These are phyloP conservation scores for Carettochelys insculpta DNA, from an alignment of 2,113 vertebrate species.

Conservation along the genomic window DNA sequence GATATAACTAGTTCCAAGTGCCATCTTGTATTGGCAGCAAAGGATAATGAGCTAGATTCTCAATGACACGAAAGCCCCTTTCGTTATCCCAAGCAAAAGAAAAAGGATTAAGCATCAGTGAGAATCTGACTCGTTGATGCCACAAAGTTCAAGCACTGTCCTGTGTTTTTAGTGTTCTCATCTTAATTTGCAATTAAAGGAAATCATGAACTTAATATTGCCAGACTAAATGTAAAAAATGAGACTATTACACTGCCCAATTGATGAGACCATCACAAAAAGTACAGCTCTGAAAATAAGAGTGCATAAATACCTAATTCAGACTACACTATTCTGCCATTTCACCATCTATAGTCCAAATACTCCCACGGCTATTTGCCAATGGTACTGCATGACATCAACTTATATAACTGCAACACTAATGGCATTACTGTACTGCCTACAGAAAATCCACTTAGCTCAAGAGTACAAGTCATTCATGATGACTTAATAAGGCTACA, in stretches of 20 bases:
- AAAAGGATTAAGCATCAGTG: not conserved
- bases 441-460: fast-evolving
- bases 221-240: conserved; percentile 17
- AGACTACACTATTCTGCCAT: not conserved
- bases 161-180: not conserved
- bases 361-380: not conserved
- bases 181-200: not conserved
- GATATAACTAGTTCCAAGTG: not conserved
- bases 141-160: not conserved
- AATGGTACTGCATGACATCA: fast-evolving
- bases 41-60: not conserved
- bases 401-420: not conserved
- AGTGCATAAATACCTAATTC: not conserved
- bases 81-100: not conserved
- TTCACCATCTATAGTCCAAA: not conserved
- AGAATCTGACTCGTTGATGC: not conserved
- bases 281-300: not conserved
- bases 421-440: not conserved
- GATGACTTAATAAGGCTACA: conserved; percentile 7
- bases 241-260: not conserved
- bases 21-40: not conserved
- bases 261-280: not conserved
- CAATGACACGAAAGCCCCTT: conserved; percentile 14
- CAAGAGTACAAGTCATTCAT: not conserved
- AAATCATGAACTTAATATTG: not conserved